Evolutionary conservation across 2,797 vertebrate species (phyloP).

Genomic region (Nyctibius grandis): DNA sequence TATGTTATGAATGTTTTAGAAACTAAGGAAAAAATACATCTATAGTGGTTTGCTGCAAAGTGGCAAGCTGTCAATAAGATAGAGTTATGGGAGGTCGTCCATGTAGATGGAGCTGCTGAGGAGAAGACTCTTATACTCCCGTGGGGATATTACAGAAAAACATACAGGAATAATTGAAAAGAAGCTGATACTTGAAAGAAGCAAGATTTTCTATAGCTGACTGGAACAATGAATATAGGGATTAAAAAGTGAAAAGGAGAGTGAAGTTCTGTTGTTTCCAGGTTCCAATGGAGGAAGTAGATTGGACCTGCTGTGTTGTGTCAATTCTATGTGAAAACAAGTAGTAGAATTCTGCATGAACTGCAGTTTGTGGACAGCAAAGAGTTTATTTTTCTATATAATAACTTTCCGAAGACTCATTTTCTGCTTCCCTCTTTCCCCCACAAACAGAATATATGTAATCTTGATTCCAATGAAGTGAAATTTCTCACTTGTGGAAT

Average conservation of each 20-base stretch:
- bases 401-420: neutral
- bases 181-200: neutral
- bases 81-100: neutral
- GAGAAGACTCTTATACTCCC: neutral
- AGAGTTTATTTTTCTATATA: neutral
- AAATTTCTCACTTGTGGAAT: neutral
- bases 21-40: neutral
- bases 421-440: neutral
- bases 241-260: neutral
- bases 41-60: neutral
- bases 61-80: neutral
- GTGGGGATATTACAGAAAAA: neutral
- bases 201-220: neutral
- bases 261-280: neutral
- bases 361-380: neutral
- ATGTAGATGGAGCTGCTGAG: neutral
- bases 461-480: neutral
- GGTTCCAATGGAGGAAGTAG: neutral
- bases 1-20: neutral
- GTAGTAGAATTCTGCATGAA: neutral
- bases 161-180: neutral
- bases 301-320: neutral
- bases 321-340: neutral
- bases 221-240: neutral
- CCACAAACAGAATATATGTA: neutral